Base-by-base conservation (phyloP, 1,140 invertebrate species). In the Trachymyrmex septentrionalis region DNA sequence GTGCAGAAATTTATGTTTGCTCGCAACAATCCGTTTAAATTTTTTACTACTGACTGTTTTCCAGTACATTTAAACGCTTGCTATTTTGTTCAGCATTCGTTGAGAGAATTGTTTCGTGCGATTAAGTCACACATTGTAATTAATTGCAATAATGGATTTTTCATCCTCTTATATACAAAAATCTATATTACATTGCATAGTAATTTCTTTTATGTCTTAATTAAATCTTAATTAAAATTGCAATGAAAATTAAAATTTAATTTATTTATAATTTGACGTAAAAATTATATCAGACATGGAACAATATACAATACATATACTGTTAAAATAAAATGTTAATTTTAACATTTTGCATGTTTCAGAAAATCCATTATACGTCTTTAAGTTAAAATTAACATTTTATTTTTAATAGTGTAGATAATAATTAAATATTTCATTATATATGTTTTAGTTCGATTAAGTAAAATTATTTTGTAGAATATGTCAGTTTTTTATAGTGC, bases 1-100 rank as follows among this genome's bases (percentile, higher is more conserved):
- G 7, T 24, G 24, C 16, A 24, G 34, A 64, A 34, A 78, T 66
- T 63, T 64, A 64, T 64, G 5, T 77, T 66, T 50, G 44, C 76
- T 34, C 10, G 19, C 27, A 78, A 66, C 44, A 48, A 16, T 27
- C 5, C 44, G 44, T 66, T 64, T 53, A 78, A 78, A 78, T 66
- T 30, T 78, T 78, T 78, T 66, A 53, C 44, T 66, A 7, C 12
- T 19, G 1, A n/a, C 59, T 48, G 12, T 78, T 78, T 55, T 50
- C 12, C 19, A 44, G 24, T 50, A 19, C 19, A 21, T 50, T 27
- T 48, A 24, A 76, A 27, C 14, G 34, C 12, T 50, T 27, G n/a
- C 16, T 19, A 3, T 77, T 77, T 77, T 24, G 19, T 64, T 50
- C 5, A 48, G 5, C 12, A 14, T 21, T 12, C 16, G 38, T 44